phyloP scores from a whole-genome alignment of 1,140 invertebrate species.

The Bradysia coprophila region DNA sequence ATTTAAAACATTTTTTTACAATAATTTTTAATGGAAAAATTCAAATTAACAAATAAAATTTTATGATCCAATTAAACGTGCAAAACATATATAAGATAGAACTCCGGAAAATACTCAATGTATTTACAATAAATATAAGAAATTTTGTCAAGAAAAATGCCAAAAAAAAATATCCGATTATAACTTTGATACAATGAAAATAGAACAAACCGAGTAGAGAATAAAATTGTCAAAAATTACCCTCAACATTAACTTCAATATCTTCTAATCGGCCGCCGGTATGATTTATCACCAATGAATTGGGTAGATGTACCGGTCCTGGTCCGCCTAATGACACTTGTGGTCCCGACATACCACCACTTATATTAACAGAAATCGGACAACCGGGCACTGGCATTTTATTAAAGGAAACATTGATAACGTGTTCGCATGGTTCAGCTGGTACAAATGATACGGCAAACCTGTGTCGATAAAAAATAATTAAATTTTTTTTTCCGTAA shows the following conservation, averaged over 20 bases:
- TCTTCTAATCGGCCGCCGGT: slow-evolving; percentile 72
- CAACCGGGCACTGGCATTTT: slow-evolving; percentile 68
- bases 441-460: slow-evolving; percentile 94
- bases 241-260: slow-evolving; percentile 87
- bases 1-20: slow-evolving; percentile 3
- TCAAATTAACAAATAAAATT: neutral
- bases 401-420: slow-evolving; percentile 94
- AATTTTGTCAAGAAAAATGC: slow-evolving; percentile 4
- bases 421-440: slow-evolving; percentile 80
- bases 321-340: slow-evolving; percentile 48
- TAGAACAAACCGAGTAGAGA: slow-evolving; percentile 6
- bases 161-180: slow-evolving; percentile 6
- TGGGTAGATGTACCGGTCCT: slow-evolving; percentile 39
- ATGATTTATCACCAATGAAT: slow-evolving; percentile 43
- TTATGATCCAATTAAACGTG: neutral
- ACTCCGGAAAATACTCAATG: neutral
- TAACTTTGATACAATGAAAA: neutral
- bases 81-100: neutral
- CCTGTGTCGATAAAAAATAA: slow-evolving; percentile 22
- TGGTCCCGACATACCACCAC: slow-evolving; percentile 49
- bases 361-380: slow-evolving; percentile 55
- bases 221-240: slow-evolving; percentile 30
- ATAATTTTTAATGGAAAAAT: neutral
- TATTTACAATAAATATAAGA: slow-evolving; percentile 2
- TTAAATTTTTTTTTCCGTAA: too few species aligned